phyloP scores from a whole-genome alignment of 2,888 invertebrate genomes.

The Trilocha varians region DNA sequence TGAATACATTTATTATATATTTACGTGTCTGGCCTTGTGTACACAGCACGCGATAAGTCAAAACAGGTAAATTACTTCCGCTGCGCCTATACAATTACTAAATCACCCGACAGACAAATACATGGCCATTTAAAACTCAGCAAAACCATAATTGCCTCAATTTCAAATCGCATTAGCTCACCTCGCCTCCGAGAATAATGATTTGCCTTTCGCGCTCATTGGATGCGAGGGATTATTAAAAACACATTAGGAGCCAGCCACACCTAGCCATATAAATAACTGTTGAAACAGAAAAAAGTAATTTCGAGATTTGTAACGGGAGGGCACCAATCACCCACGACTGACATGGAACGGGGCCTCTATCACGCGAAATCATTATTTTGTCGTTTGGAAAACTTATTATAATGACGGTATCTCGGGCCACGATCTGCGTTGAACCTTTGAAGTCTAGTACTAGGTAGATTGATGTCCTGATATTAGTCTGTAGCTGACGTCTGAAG shows the following conservation, averaged over 20 bases:
- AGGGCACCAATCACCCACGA: conserved; percentile 59
- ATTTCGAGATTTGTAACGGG: conserved; percentile 59
- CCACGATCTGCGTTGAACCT: conserved; percentile 30
- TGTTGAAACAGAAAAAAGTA: conserved; percentile 60
- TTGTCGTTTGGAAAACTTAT: conserved; percentile 62
- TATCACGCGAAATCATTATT: conserved; percentile 71
- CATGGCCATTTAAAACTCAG: conserved; percentile 51
- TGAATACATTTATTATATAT: too few relatives aligned
- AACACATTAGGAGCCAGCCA: conserved; percentile 61
- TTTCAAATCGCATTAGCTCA: conserved; percentile 69
- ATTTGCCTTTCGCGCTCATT: conserved; percentile 58
- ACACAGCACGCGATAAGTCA: conserved; percentile 4
- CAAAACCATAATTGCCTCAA: conserved; percentile 66
- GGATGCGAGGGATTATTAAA: conserved; percentile 67
- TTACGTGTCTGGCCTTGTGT: neutral
- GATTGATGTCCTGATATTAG: conserved; percentile 14
- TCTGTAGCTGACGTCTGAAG: conserved; percentile 8
- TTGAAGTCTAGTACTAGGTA: conserved; percentile 22
- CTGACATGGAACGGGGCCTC: conserved; percentile 60
- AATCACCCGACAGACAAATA: conserved; percentile 44
- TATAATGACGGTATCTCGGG: conserved; percentile 47
- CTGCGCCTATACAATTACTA: conserved; percentile 9
- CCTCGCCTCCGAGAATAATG: conserved; percentile 48
- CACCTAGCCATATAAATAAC: conserved; percentile 56
- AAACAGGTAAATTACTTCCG: conserved; percentile 4